Conservation (phyloP, 2,797 vertebrate genomes). For the Gephyroberyx darwinii region DNA sequence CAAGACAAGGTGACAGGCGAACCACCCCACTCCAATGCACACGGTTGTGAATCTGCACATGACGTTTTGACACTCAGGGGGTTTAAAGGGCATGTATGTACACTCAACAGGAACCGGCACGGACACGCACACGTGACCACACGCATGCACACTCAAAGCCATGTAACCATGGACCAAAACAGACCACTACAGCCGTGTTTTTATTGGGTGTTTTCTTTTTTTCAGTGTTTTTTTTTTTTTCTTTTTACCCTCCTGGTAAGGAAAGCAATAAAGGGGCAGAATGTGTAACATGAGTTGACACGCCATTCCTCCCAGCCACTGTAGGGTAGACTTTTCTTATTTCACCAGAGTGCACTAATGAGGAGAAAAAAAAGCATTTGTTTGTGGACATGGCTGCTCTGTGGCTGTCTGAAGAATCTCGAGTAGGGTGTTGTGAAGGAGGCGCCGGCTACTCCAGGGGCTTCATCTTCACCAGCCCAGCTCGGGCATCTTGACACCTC, state of each 20-base stretch:
- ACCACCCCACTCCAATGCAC: not conserved
- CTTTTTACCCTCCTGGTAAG: slow-evolving; percentile 40
- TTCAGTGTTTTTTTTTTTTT: slow-evolving; percentile 22
- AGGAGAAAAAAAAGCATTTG: slow-evolving; percentile 70
- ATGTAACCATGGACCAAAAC: slow-evolving; percentile 36
- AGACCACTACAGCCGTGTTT: slow-evolving; percentile 17
- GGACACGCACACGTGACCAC: not conserved
- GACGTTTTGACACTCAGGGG: not conserved
- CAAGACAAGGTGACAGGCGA: not conserved
- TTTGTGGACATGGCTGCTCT: slow-evolving; percentile 63
- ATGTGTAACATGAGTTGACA: slow-evolving; percentile 67
- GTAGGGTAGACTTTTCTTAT: slow-evolving; percentile 54
- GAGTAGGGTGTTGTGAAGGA: slow-evolving; percentile 64
- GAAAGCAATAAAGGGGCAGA: slow-evolving; percentile 56
- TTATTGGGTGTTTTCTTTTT: not conserved
- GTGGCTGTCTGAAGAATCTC: slow-evolving; percentile 69
- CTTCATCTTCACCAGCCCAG: slow-evolving; percentile 57
- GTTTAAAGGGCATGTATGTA: not conserved
- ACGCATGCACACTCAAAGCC: not conserved
- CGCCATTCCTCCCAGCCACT: slow-evolving; percentile 56
- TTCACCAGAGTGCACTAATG: slow-evolving; percentile 74
- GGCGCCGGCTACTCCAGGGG: slow-evolving; percentile 63
- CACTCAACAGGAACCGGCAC: not conserved
- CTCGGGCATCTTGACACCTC: slow-evolving; percentile 64
- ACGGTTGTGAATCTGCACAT: not conserved